A percentile compares a stretch with the other conserved stretches of the same genome.
These are phyloP conservation scores for Cerastis leucographa DNA, from an alignment of 2,888 invertebrate genomes.

Conservation along the genomic window DNA sequence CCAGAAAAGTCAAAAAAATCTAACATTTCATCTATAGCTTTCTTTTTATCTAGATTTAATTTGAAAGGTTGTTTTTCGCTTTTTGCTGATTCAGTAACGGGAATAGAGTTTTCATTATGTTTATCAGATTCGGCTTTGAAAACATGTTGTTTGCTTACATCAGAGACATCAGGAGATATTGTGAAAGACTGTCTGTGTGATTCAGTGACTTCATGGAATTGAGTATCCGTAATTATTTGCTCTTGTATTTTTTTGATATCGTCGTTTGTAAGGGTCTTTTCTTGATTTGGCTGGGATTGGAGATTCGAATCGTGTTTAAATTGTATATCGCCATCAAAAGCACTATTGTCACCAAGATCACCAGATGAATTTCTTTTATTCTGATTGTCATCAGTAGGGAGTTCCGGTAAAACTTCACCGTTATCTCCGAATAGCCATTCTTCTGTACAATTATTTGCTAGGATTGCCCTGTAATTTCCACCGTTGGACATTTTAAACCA, in stretches of 20 bases:
- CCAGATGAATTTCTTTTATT: constrained; percentile 64
- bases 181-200: constrained; percentile 40
- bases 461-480: constrained; percentile 91
- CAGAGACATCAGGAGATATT: constrained; percentile 48
- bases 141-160: constrained; percentile 66
- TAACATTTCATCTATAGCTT: constrained; percentile 85
- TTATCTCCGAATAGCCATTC: constrained; percentile 88
- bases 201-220: constrained; percentile 56
- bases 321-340: constrained; percentile 79
- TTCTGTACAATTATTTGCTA: constrained; percentile 92
- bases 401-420: constrained; percentile 76
- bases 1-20: constrained; percentile 83
- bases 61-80: constrained; percentile 48
- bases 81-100: constrained; percentile 48
- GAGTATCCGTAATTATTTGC: constrained; percentile 82
- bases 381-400: constrained; percentile 64
- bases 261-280: constrained; percentile 77
- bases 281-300: constrained; percentile 75
- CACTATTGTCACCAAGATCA: constrained; percentile 68
- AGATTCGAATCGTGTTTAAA: constrained; percentile 77
- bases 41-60: constrained; percentile 81
- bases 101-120: constrained; percentile 65
- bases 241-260: constrained; percentile 82
- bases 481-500: constrained; percentile 91
- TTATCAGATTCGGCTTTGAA: constrained; percentile 67